Conservation (phyloP, 2,888 invertebrate species). For the Idaea biselata region DNA sequence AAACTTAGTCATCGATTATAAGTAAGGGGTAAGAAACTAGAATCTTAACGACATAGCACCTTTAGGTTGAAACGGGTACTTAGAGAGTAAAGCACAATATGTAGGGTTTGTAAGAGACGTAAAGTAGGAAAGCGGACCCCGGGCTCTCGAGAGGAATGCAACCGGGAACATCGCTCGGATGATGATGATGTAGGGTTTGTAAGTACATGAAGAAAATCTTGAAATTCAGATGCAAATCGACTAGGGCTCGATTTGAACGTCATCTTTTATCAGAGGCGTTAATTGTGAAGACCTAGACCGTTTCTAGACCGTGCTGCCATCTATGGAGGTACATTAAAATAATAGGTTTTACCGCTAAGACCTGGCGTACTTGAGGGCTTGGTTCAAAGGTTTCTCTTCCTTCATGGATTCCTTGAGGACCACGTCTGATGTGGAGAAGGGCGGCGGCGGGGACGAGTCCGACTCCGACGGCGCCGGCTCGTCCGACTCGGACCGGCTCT, state of each 20-base stretch:
- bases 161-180: no score
- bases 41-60: slow-evolving; percentile 20
- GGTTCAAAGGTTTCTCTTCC: slow-evolving; percentile 64
- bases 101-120: no score
- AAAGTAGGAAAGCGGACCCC: no score
- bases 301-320: no score
- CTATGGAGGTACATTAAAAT: no score
- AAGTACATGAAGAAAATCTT: no score
- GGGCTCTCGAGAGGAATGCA: no score
- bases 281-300: no score
- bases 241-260: no score
- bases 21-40: neutral
- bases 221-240: no score
- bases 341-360: slow-evolving; percentile 44
- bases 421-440: slow-evolving; percentile 49
- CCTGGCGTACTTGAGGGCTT: slow-evolving; percentile 64
- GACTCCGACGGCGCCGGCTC: slow-evolving; percentile 30
- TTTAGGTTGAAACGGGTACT: slow-evolving; percentile 28
- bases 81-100: slow-evolving; percentile 18
- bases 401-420: slow-evolving; percentile 65
- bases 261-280: no score
- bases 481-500: slow-evolving; percentile 43
- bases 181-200: neutral
- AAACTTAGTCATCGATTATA: no score
- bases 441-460: slow-evolving; percentile 32